Evolutionary conservation across 2,888 invertebrate genomes (phyloP), one percentile per base, ranked within the genome.

Genomic region (Coelinius sp.): DNA sequence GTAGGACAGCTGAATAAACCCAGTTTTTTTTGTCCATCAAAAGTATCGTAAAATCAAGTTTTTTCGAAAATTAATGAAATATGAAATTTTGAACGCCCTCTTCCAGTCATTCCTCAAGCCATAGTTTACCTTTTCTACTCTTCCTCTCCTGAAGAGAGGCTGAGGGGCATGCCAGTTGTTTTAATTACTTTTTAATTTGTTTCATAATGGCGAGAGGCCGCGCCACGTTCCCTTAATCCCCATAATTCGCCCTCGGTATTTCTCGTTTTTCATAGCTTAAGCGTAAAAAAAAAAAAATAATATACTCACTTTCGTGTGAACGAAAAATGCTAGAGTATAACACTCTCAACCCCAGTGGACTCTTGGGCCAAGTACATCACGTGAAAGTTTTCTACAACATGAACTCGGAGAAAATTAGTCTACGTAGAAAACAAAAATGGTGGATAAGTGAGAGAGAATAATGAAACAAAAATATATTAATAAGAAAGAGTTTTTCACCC

Each of bases 111-210:
- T 59, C 59, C 17, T 35, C 59, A 59, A 31, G 59, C 22, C 17
- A 49, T 22, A 68, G 56, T 31, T 25, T 17, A 27, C n/a, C 68
- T 44, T 59, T 44, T 49, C 8, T 20, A 44, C 65, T 41, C 44
- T 20, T 20, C 20, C 22, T 6, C 35, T 22, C 31, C 38, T 22
- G 41, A 49, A 14, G 10, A 59, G 44, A 49, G 62, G 27, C 59
- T 68, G 14, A 44, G 65, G 62, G 62, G 14, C 27, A 22, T 69
- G 73, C 75, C 76, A 71, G 81, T 81, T 81, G 81, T 84, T 84
- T 84, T 84, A 84, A 84, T 84, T 84, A 84, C 79, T 84, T 84
- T 84, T 84, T 84, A 84, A 84, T 84, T 84, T 84, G 82, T 84
- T 84, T 79, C 79, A 74, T 81, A 82, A 84, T 78, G 80, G 78